Evolutionary conservation across 2,888 invertebrate species (phyloP), one percentile per base, ranked within the genome.

Genomic region (Microctonus brassicae): DNA sequence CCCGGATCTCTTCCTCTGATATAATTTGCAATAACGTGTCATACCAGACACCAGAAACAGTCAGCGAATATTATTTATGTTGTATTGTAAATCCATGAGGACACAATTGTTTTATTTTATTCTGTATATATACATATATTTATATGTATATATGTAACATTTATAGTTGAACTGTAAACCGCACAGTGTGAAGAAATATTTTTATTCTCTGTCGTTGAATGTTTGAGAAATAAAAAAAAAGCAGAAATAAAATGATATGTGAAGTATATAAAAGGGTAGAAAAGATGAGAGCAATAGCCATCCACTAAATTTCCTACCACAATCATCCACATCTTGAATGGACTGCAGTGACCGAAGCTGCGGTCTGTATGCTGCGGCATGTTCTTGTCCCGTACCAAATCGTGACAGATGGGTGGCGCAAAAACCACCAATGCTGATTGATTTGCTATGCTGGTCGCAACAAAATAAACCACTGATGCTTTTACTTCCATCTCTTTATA

Each of bases 351-450:
- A 60, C 60, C 57, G 61, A 79, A 86, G 83, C 86, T 80, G 78
- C 70, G 75, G 78, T 82, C 77, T 79, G 78, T 84, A 86, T 86
- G 86, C 86, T 76, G 55, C 75, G 82, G 84, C 86, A 87, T 87
- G 86, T 75, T 79, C 82, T 76, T 75, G 76, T 64, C 75, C 76
- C 58, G 76, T 65, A 67, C 75, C 79, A 75, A 77, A 71, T 67
- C 75, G 80, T 86, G 86, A 87, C 86, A 86, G 86, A 87, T 86
- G 86, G 86, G 81, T 80, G 79, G 82, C 84, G 85, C 82, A 86
- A 76, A 87, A 86, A 86, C 83, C 84, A 79, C 82, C 87, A 82
- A 86, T 86, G 80, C 86, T 85, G 87, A 87, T 87, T 83, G 87
- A 87, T 87, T 84, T 83, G 86, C 79, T 78, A 86, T 84, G 84